Evolutionary conservation across 1,140 invertebrate genomes (phyloP).

Genomic region (Macrotrachela quadricornifera): DNA sequence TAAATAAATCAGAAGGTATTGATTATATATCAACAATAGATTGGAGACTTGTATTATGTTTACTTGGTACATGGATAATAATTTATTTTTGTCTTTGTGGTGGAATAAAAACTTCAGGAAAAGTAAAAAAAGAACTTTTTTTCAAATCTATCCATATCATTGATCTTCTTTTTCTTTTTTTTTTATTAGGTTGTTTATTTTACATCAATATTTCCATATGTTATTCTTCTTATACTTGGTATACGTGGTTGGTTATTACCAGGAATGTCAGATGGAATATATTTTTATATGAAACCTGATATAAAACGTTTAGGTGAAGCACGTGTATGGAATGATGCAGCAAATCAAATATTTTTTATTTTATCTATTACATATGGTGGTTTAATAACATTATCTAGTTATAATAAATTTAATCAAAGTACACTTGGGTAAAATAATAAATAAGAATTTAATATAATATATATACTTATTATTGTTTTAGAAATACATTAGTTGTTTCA

Average conservation of each 20-base stretch:
- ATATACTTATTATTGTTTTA: constrained; percentile 21
- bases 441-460: background rate
- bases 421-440: constrained; percentile 12
- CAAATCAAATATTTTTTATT: constrained; percentile 66
- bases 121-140: constrained; percentile 16
- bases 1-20: constrained; percentile 10
- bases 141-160: background rate
- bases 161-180: no score
- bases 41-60: constrained; percentile 6
- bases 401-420: constrained; percentile 48
- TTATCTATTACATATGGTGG: constrained; percentile 62
- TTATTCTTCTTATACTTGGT: constrained; percentile 61
- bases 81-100: constrained; percentile 10
- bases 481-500: constrained; percentile 82
- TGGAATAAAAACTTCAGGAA: constrained; percentile 29
- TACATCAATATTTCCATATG: constrained; percentile 79
- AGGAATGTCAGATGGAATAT: constrained; percentile 13
- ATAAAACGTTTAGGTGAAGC: constrained; percentile 5
- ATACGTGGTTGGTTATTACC: constrained; percentile 68
- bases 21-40: constrained; percentile 7
- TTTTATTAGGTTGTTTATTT: constrained; percentile 54
- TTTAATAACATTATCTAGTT: constrained; percentile 54
- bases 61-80: constrained; percentile 9
- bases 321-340: constrained; percentile 58
- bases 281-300: constrained; percentile 16